phyloP scores from a whole-genome alignment of 1,140 invertebrate genomes.

The Conopomorpha cramerella region DNA sequence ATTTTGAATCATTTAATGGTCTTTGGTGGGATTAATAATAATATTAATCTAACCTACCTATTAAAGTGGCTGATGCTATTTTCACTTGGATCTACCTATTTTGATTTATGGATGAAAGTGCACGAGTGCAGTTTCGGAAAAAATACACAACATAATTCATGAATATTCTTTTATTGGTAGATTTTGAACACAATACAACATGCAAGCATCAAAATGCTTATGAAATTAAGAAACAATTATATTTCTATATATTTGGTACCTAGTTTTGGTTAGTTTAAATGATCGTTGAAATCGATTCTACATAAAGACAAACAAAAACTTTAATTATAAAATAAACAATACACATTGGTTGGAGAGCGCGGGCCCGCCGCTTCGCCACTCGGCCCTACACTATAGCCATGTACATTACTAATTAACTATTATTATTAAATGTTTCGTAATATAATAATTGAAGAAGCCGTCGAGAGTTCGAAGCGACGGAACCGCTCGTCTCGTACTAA shows the following conservation, averaged over 20 bases:
- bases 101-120: too few species aligned
- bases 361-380: constrained; percentile 9
- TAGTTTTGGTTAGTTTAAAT: constrained; percentile 59
- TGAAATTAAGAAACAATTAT: constrained; percentile 57
- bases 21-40: too few species aligned
- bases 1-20: too few species aligned
- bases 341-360: constrained; percentile 40
- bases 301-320: constrained; percentile 56
- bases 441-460: constrained; percentile 6
- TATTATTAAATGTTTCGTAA: constrained; percentile 13
- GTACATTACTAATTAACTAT: constrained; percentile 25
- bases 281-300: constrained; percentile 48
- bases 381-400: neutral
- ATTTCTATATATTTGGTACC: constrained; percentile 57
- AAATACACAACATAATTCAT: too few species aligned
- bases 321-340: constrained; percentile 58
- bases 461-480: too few species aligned
- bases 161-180: too few species aligned
- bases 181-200: constrained; percentile 63
- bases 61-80: too few species aligned
- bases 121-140: too few species aligned
- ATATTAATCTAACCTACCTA: too few species aligned
- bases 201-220: constrained; percentile 59
- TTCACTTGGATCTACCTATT: too few species aligned
- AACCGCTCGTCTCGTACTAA: too few species aligned